Base-by-base conservation (phyloP, 2,797 vertebrate genomes). In the Labroides dimidiatus region DNA sequence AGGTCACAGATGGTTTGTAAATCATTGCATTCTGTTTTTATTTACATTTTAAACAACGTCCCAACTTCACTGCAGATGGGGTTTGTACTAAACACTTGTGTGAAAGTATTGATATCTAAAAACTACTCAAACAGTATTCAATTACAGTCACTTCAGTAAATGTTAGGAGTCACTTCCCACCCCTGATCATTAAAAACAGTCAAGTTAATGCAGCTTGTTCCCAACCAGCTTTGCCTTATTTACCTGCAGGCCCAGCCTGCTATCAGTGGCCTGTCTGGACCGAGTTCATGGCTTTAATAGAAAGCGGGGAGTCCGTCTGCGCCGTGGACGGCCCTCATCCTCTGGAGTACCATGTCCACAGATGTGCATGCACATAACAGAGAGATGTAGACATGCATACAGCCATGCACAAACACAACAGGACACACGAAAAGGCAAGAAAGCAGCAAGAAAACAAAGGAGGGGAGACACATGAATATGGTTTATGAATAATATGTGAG, bases 241-340 rank as follows among this genome's bases (percentile, higher is more conserved):
- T 92, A 92, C 91, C 92, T 92, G 87, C 90, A 91, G 89, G 86
- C 87, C 82, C 89, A 78, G 87, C 86, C 90, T 92, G 90, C 87
- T 90, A 86, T 90, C 90, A 86, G 86, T 71, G 85, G 89, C 84
- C 84, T 87, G 82, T 82, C 78, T 80, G 84, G 86, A 87, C 78
- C 77, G 59, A 89, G 85, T 64, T 94, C 93, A 95, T 81, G 92
- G 93, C 91, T 94, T 94, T 94, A 95, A 94, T 77, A 89, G 94
- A 92, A 94, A 94, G 80, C 93, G 93, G 13, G 92, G 90, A 24
- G 92, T 94, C 90, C 94, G 90, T 93, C 92, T 93, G 88, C 94
- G 91, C 50, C 92, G 87, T 20, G 93, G 93, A 44, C 94, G 93
- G 77, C 91, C 92, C 78, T 93, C 90, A 75, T 93, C 92, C 80